Conservation (phyloP, 2,888 invertebrate species). For the Andrena bicolor region DNA sequence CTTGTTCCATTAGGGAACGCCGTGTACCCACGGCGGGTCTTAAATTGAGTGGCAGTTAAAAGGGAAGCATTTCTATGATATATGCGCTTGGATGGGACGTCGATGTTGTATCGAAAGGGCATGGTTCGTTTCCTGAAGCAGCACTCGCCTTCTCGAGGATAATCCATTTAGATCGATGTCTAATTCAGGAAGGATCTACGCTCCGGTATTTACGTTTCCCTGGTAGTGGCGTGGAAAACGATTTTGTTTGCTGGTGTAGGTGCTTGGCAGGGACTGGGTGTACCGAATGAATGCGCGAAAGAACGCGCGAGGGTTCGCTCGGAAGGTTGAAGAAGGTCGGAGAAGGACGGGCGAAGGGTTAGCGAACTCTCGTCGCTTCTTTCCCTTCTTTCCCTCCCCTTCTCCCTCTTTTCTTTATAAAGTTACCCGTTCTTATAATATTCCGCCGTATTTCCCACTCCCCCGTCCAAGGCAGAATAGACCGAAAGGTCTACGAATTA, state of each 20-base stretch:
- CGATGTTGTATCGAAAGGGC: constrained; percentile 23
- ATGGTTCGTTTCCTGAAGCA: background rate
- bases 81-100: constrained; percentile 21
- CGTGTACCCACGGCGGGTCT: constrained; percentile 19
- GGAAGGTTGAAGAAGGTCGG: constrained; percentile 26
- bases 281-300: background rate
- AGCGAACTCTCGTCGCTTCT: constrained; percentile 47
- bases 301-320: constrained; percentile 18
- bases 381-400: background rate
- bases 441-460: constrained; percentile 4
- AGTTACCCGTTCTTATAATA: constrained; percentile 1
- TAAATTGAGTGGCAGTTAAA: constrained; percentile 52
- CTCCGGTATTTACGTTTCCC: constrained; percentile 17
- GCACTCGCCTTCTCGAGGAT: constrained; percentile 16
- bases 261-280: background rate
- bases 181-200: constrained; percentile 27
- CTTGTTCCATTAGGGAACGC: constrained; percentile 40
- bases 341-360: constrained; percentile 37
- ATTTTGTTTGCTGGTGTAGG: constrained; percentile 10
- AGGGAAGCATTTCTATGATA: constrained; percentile 27
- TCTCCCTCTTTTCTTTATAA: background rate
- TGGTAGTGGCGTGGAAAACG: background rate
- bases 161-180: constrained; percentile 42
- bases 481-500: constrained; percentile 9
- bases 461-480: background rate